Evolutionary conservation across 92 coral and sea anemone species (phyloP), one percentile per base, ranked within the genome.

Genomic region (Parazoanthus atlanticus): DNA sequence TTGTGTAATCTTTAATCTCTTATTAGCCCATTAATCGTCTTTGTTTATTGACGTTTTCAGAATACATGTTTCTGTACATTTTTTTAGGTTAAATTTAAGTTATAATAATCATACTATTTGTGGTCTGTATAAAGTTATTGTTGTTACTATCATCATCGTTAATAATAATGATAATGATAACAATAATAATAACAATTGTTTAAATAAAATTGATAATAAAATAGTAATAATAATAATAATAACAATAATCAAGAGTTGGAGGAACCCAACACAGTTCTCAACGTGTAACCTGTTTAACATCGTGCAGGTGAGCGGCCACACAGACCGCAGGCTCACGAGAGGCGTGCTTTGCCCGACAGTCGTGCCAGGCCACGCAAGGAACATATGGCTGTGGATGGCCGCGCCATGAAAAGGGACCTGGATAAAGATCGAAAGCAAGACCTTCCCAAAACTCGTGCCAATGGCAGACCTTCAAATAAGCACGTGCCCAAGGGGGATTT

Each of bases 391-490:
- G 82, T 26, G 33, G 86, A 23, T 46, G 64, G 66, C 29, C 86
- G 25, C 5, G 78, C 86, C 32, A 46, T 41, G 8, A 84, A 29
- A 46, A 46, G 67, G 29, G 87, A 84, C 43, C 65, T 40, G 58
- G 43, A 29, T 64, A 71, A 29, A 0, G 79, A 46, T 10, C 61
- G 78, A 13, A 72, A 47, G 15, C 87, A 79, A 2, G 43, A 70
- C 46, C 46, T 26, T 16, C 87, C n/a, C 17, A 84, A 84, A 76
- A 84, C 87, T 9, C 87, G 87, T 84, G 87, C 78, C 29, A 31
- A n/a, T 29, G n/a, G 40, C 64, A 84, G 87, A 67, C 87, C 87
- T 54, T 70, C 87, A 29, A 84, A 84, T 33, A 84, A 84, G 67
- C 87, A 84, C 16, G 10, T 46, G 19, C 87, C 87, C 7, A 69